These are phyloP conservation scores for Drosophila parthenogenetica DNA, from an alignment of 2,888 invertebrate species.

Conservation along the genomic window DNA sequence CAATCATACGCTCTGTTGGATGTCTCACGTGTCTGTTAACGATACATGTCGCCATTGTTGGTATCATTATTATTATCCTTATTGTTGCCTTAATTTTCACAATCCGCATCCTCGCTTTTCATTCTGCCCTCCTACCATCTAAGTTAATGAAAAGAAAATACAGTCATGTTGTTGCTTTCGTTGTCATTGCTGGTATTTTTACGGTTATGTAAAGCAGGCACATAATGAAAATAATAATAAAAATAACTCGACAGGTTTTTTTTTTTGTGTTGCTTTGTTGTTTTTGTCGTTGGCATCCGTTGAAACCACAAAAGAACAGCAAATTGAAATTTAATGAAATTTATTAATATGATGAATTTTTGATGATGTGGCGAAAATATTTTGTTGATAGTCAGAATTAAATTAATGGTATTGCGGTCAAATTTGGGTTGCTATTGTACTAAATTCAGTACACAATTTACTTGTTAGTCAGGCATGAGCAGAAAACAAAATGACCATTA, in stretches of 20 bases:
- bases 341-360: slow-evolving; percentile 57
- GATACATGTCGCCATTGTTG: slow-evolving; percentile 5
- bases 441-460: slow-evolving; percentile 6
- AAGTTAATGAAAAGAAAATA: slow-evolving; percentile 56
- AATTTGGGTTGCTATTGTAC: slow-evolving; percentile 24
- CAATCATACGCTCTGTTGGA: slow-evolving; percentile 19
- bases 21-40: not conserved
- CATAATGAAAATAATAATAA: slow-evolving; percentile 38
- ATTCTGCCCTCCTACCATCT: not conserved
- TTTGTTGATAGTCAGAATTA: slow-evolving; percentile 15
- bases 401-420: slow-evolving; percentile 12
- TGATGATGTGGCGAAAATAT: slow-evolving; percentile 57
- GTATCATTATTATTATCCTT: slow-evolving; percentile 33
- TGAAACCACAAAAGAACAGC: slow-evolving; percentile 46
- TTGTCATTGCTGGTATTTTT: slow-evolving; percentile 18
- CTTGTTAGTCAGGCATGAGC: not conserved
- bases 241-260: slow-evolving; percentile 13
- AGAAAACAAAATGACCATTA: not conserved
- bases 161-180: slow-evolving; percentile 16
- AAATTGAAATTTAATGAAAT: slow-evolving; percentile 58
- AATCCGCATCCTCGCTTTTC: not conserved
- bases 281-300: slow-evolving; percentile 16
- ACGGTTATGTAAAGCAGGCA: slow-evolving; percentile 23
- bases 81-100: slow-evolving; percentile 27
- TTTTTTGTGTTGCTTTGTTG: not conserved